Conservation (phyloP, 2,888 invertebrate species). For the Teleiodes luculella region DNA sequence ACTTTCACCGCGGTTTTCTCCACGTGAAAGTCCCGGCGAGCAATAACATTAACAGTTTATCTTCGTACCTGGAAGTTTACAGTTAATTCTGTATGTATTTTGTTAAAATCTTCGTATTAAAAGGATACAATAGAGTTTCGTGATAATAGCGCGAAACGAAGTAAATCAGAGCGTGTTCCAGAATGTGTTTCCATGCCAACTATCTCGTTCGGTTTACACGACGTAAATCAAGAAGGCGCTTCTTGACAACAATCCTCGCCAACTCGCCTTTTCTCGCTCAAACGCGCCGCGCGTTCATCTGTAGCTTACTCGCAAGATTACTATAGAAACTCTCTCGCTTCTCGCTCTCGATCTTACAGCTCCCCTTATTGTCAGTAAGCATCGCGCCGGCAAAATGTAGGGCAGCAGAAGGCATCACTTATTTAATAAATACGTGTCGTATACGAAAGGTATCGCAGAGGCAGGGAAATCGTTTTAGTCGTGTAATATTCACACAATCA, state of each 20-base stretch:
- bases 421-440: conserved; percentile 5
- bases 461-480: neutral
- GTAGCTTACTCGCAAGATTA: conserved; percentile 28
- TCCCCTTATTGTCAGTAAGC: conserved; percentile 8
- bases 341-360: conserved; percentile 14
- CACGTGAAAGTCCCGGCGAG: conserved; percentile 3
- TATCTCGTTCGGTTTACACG: conserved; percentile 22
- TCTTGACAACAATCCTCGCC: conserved; percentile 24
- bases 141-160: neutral
- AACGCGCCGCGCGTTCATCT: conserved; percentile 30
- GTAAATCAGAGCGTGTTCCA: conserved; percentile 7
- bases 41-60: conserved; percentile 1
- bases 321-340: conserved; percentile 25
- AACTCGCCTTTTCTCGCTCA: conserved; percentile 22
- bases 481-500: neutral
- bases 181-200: conserved; percentile 20
- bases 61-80: neutral
- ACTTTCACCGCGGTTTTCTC: conserved; percentile 25
- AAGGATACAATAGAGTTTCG: neutral
- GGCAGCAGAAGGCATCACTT: conserved; percentile 9
- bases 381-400: conserved; percentile 5
- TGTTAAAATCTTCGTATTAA: too few relatives aligned
- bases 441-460: neutral
- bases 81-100: neutral
- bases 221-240: conserved; percentile 31